Evolutionary conservation across 2,888 invertebrate genomes (phyloP).

Genomic region (Ariolimax columbianus): DNA sequence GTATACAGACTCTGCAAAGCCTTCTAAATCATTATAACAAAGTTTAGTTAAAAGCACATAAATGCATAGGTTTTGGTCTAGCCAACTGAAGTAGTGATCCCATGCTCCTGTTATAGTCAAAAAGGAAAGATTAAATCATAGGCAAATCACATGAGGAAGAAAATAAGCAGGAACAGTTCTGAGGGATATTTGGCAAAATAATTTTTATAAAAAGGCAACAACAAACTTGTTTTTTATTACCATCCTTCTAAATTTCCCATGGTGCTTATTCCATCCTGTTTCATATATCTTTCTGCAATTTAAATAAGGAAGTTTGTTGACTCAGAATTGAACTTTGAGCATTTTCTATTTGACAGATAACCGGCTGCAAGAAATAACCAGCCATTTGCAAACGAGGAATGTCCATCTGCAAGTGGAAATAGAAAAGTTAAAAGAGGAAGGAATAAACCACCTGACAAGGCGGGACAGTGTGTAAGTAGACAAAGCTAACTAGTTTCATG

Average conservation of each 20-base stretch:
- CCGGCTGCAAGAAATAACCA: slow-evolving; percentile 89
- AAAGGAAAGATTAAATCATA: too few relatives aligned
- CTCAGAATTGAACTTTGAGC: neutral
- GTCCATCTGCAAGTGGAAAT: slow-evolving; percentile 90
- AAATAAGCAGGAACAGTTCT: too few relatives aligned
- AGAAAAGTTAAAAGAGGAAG: slow-evolving; percentile 85
- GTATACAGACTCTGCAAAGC: too few relatives aligned
- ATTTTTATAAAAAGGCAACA: too few relatives aligned
- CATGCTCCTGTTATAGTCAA: too few relatives aligned
- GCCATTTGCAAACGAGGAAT: slow-evolving; percentile 89
- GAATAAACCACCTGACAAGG: slow-evolving; percentile 66
- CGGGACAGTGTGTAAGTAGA: slow-evolving; percentile 38
- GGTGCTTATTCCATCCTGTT: neutral
- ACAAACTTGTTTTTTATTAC: too few relatives aligned
- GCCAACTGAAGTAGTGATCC: too few relatives aligned
- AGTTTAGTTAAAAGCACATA: too few relatives aligned
- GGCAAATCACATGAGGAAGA: neutral
- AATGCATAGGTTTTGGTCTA: neutral
- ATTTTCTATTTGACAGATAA: slow-evolving; percentile 84
- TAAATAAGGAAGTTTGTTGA: neutral
- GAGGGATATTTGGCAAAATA: too few relatives aligned
- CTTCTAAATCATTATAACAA: too few relatives aligned
- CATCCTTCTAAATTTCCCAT: neutral
- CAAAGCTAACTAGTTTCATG: neutral
- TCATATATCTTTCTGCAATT: neutral